Evolutionary conservation across 2,113 vertebrate species (phyloP).

Genomic region (Scytalopus superciliaris): DNA sequence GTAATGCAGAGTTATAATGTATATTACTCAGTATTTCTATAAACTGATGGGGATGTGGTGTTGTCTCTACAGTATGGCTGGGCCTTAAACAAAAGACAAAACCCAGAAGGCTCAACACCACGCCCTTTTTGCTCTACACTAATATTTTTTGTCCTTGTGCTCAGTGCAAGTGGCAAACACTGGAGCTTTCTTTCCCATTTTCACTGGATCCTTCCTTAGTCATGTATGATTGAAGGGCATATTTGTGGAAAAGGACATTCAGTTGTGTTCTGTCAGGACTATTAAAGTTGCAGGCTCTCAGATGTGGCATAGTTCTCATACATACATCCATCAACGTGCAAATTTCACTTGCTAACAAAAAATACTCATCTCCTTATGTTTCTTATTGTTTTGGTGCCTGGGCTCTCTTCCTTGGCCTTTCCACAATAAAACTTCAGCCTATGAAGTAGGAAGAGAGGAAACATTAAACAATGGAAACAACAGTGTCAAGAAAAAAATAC

Average conservation of each 20-base stretch:
- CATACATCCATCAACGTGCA: background rate
- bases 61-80: background rate
- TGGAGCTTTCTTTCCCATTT: background rate
- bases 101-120: background rate
- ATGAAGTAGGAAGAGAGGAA: rapidly evolving
- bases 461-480: background rate
- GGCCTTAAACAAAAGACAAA: background rate
- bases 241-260: background rate
- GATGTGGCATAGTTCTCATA: background rate
- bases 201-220: background rate
- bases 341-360: background rate
- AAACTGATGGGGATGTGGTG: background rate
- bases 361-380: background rate
- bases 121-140: background rate
- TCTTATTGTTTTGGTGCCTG: background rate
- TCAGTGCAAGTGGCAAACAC: background rate
- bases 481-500: background rate
- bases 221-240: background rate
- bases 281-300: background rate
- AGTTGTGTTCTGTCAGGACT: background rate
- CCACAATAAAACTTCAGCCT: background rate
- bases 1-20: background rate
- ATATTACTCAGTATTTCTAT: background rate
- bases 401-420: background rate
- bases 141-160: background rate